A percentile compares a stretch with the other conserved stretches of the same genome.
Conservation (phyloP, 2,113 vertebrate genomes). For the Spermophilus dauricus region DNA sequence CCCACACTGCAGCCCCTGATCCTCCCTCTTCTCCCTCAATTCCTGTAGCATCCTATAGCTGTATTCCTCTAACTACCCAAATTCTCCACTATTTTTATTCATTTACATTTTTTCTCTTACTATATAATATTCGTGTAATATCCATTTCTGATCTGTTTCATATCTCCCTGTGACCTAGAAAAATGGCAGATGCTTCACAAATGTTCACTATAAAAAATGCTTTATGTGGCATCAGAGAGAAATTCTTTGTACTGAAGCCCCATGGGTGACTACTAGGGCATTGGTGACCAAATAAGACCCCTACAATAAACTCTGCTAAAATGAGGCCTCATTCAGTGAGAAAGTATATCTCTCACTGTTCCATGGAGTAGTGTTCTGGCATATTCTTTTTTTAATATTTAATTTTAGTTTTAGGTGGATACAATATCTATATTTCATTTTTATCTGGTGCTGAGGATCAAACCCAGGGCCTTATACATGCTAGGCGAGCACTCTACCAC, state of each 20-base stretch:
- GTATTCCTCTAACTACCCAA: background rate
- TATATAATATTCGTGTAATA: background rate
- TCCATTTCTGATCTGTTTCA: background rate
- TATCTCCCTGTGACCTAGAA: background rate
- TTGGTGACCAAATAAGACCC: background rate
- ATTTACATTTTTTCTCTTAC: background rate
- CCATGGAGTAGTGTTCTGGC: background rate
- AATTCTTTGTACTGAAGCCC: background rate
- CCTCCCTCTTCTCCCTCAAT: background rate
- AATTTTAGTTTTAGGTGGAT: no score
- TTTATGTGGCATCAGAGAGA: background rate
- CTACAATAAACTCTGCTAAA: background rate
- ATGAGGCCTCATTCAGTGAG: background rate
- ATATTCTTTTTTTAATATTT: no score
- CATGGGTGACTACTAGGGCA: background rate
- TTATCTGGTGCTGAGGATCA: no score
- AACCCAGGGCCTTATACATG: no score
- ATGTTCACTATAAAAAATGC: background rate
- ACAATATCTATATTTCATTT: no score
- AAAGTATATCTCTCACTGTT: background rate
- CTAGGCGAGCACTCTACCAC: no score
- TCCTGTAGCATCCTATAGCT: background rate
- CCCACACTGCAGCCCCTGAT: background rate
- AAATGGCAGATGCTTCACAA: slow-evolving; percentile 3
- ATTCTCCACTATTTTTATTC: background rate